Evolutionary conservation across 2,888 invertebrate species (phyloP), one percentile per base, ranked within the genome.

Genomic region (Philonicus albiceps): DNA sequence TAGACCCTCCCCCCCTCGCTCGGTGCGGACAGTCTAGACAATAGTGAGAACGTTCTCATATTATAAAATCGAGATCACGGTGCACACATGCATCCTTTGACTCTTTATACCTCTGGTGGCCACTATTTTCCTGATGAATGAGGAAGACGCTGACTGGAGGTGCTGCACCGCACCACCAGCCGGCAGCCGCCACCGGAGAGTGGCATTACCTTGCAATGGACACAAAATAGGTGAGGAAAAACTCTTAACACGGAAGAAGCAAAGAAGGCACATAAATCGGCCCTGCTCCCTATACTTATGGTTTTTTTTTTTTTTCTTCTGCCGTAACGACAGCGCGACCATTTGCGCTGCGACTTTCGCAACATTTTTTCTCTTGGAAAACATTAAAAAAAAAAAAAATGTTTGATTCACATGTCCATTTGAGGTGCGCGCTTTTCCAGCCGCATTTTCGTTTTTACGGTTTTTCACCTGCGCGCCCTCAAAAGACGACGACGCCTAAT

Each of bases 21-120:
- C 74, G 73, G 22, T 37, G 88, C 86, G 80, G 87, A 87, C 88
- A 87, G 87, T 86, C 85, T 88, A 91, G 90, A 92, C 92, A 92
- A 92, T 92, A 91, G 92, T 92, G 92, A 91, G 92, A 92, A 92
- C 90, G 90, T 92, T 92, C 92, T 92, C 92, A 92, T 92, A 91
- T 91, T 91, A 91, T 91, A 91, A 91, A 91, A 91, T 91, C 91
- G 91, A 91, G 90, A 91, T 91, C 87, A 86, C 53, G 76, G 75
- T 72, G 76, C 74, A 85, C 34, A 85, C 43, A 75, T 75, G 78
- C 83, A 86, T 81, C 81, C 55, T 34, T 81, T 81, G 55, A 81
- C 81, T 81, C 81, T 81, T 81, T 81, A 64, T 81, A 81, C 55
- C 81, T 81, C 22, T 55, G 81, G 81, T 55, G 81, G 81, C 55